Evolutionary conservation across 2,797 vertebrate genomes (phyloP), one percentile per base, ranked within the genome.

Genomic region (Poliocrania exsul): DNA sequence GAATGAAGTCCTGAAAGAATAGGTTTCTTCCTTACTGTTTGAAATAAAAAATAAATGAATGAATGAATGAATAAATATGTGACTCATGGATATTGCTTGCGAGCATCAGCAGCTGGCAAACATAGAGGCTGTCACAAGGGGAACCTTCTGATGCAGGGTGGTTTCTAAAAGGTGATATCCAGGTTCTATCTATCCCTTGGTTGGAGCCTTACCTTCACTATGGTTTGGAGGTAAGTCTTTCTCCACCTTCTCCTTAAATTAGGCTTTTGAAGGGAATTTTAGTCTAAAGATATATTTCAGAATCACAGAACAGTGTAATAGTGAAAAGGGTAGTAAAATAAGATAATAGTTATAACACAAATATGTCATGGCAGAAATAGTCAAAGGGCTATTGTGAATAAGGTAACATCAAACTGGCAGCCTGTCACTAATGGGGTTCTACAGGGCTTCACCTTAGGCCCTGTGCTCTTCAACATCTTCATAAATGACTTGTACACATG

Each of bases 211-310:
- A 50, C 3, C 11, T 85, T 80, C 26, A 9, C 7, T 72, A 57
- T 11, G 75, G 5, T 38, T 79, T 72, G 53, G 38, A 82, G 26
- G 26, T 29, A 53, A 71, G 60, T 80, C 6, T 72, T 77, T 11
- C 28, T 77, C 8, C 21, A 47, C 40, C 9, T 89, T 69, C 18
- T 31, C 9, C 21, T 73, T 90, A 37, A 57, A 57, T 47, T 16
- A 38, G 5, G 0, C 2, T 77, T 73, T 88, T 64, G 64, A 75
- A 44, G 3, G 2, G 11, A 1, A 0, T 65, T 72, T 81, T 67
- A 25, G 46, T 88, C 33, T 46, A 75, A 79, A 60, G 20, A 33
- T 24, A 6, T 15, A 11, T 61, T 79, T 82, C 16, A 64, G 57
- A 38, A 38, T 28, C 37, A 60, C 26, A 40, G 35, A 60, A 38